Percentiles rank a stretch among this genome's conserved stretches.
Evolutionary conservation across 2,113 vertebrate genomes (phyloP).

Genomic region (Amphiprion ocellaris): DNA sequence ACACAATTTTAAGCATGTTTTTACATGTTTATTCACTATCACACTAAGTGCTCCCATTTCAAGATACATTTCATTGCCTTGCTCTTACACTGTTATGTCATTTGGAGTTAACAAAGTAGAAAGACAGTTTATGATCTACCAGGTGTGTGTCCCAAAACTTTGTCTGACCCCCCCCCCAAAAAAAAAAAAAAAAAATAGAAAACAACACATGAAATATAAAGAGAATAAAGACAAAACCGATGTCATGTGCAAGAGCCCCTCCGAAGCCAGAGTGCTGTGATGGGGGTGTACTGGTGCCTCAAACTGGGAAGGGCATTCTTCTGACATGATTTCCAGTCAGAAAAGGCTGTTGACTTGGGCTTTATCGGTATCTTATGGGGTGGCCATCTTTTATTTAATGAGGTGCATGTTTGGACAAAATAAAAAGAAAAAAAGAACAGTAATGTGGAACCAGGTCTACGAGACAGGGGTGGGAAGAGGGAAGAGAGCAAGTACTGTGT

Average conservation of each 20-base stretch:
- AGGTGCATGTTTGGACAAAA: slow-evolving; percentile 46
- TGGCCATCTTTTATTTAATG: slow-evolving; percentile 35
- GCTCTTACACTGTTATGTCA: slow-evolving; percentile 78
- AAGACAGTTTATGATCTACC: slow-evolving; percentile 83
- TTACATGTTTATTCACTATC: slow-evolving; percentile 87
- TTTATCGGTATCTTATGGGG: slow-evolving; percentile 12
- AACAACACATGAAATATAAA: slow-evolving; percentile 67
- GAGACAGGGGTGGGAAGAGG: slow-evolving; percentile 35
- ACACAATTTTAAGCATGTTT: slow-evolving; percentile 55
- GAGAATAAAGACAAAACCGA: slow-evolving; percentile 61
- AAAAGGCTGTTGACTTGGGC: slow-evolving; percentile 21
- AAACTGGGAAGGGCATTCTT: slow-evolving; percentile 18
- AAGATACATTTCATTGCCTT: slow-evolving; percentile 81
- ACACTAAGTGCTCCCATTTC: slow-evolving; percentile 88
- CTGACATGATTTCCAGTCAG: slow-evolving; percentile 50
- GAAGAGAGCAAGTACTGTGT: slow-evolving; percentile 52
- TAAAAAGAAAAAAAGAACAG: slow-evolving; percentile 20
- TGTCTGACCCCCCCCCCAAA: slow-evolving; percentile 1
- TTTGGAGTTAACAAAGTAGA: slow-evolving; percentile 84
- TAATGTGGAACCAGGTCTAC: slow-evolving; percentile 37
- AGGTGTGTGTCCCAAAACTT: slow-evolving; percentile 68
- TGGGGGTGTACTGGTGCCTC: slow-evolving; percentile 35
- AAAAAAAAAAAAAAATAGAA: slow-evolving; percentile 46
- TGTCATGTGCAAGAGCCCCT: slow-evolving; percentile 79
- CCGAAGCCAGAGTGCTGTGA: slow-evolving; percentile 53